Percentiles rank a stretch among this genome's conserved stretches.
phyloP scores from a whole-genome alignment of 2,113 vertebrate species.

The Pachycephala philippinensis region DNA sequence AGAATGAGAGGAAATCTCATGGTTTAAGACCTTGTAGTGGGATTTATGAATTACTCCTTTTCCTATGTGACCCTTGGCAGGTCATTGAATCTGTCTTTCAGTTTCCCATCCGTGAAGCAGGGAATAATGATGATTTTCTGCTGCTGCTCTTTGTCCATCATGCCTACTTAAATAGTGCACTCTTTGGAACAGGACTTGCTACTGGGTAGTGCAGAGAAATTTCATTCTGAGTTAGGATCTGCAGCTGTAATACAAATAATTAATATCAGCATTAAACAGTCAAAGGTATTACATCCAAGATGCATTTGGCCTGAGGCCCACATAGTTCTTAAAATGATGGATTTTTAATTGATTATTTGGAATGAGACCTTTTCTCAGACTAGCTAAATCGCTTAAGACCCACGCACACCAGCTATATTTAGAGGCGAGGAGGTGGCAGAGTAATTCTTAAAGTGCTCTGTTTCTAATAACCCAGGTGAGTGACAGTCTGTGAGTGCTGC shows the following conservation, averaged over 20 bases:
- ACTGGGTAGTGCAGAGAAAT: neutral
- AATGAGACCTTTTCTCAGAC: constrained; percentile 47
- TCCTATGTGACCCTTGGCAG: constrained; percentile 15
- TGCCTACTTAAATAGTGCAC: neutral
- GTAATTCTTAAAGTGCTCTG: constrained; percentile 68
- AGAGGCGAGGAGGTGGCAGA: constrained; percentile 67
- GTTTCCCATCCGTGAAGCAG: constrained; percentile 24
- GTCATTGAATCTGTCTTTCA: constrained; percentile 36
- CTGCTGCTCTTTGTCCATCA: constrained; percentile 23
- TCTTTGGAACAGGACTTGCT: neutral
- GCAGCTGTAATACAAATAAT: constrained; percentile 41
- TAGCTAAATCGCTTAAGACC: constrained; percentile 54
- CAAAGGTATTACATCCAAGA: constrained; percentile 39
- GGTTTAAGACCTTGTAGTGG: constrained; percentile 28
- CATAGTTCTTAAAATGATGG: constrained; percentile 50
- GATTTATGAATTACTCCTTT: constrained; percentile 51
- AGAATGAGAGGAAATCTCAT: constrained; percentile 10
- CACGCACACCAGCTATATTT: constrained; percentile 70
- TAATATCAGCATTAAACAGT: constrained; percentile 34
- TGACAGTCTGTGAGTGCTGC: constrained; percentile 67
- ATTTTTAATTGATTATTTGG: constrained; percentile 67
- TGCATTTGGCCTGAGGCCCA: constrained; percentile 47
- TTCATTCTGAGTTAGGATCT: neutral
- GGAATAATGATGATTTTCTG: constrained; percentile 36
- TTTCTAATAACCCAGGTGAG: constrained; percentile 71